Conservation (phyloP, 2,797 vertebrate species). For the Phalloptychus januarius region DNA sequence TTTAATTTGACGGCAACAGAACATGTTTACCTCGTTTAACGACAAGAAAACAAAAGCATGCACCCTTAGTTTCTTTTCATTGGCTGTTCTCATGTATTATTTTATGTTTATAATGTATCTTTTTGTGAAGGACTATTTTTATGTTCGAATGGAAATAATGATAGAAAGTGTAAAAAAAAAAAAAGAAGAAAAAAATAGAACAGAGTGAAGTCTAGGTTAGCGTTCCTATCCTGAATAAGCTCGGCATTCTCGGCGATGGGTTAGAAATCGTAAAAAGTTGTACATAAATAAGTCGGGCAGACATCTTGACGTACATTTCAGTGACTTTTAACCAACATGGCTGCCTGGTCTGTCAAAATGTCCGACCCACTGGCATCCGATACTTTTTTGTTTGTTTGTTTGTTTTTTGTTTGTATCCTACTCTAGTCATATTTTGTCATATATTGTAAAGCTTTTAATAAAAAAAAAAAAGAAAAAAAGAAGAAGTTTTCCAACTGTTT, state of each 20-base stretch:
- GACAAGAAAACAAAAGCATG: conserved; percentile 36
- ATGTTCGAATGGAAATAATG: conserved; percentile 71
- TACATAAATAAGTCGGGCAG: conserved; percentile 56
- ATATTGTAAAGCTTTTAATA: conserved; percentile 83
- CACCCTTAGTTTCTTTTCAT: conserved; percentile 60
- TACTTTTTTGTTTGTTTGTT: conserved; percentile 63
- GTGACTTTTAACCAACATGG: conserved; percentile 77
- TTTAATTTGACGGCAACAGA: conserved; percentile 54
- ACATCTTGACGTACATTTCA: conserved; percentile 44
- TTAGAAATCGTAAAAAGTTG: conserved; percentile 42
- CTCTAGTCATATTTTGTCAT: conserved; percentile 78
- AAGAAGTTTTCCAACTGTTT: conserved; percentile 83
- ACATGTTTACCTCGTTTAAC: conserved; percentile 76
- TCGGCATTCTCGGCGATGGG: conserved; percentile 35
- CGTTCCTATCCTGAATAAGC: conserved; percentile 59
- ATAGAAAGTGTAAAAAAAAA: conserved; percentile 59
- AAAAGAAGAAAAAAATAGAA: conserved; percentile 30
- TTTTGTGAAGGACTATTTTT: conserved; percentile 79
- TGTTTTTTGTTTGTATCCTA: conserved; percentile 72
- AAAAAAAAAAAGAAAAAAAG: conserved; percentile 65
- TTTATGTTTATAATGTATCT: conserved; percentile 74
- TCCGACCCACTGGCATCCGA: conserved; percentile 81
- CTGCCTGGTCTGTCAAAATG: conserved; percentile 75
- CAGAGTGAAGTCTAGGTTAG: conserved; percentile 55
- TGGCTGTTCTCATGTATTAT: conserved; percentile 64